phyloP scores from a whole-genome alignment of 2,888 invertebrate genomes.

The Priapulus caudatus region DNA sequence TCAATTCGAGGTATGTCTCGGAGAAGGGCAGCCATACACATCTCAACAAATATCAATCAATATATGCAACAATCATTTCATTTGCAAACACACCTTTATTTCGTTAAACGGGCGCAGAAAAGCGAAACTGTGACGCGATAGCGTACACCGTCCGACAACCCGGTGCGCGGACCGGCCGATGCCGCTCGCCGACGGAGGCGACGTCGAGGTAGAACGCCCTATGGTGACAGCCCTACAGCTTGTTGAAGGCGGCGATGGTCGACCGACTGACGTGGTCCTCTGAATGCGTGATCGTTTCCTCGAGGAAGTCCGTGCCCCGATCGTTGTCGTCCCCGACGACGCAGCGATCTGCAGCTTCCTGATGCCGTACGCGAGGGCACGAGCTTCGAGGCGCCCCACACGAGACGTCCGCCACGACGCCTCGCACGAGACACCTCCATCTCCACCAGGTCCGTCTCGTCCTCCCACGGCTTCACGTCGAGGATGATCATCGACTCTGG shows the following conservation, averaged over 20 bases:
- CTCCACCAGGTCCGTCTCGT: slow-evolving; percentile 82
- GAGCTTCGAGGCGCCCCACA: slow-evolving; percentile 91
- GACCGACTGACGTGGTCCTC: slow-evolving; percentile 87
- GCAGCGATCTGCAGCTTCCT: slow-evolving; percentile 85
- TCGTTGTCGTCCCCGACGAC: slow-evolving; percentile 93
- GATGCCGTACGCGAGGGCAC: slow-evolving; percentile 93
- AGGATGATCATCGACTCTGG: slow-evolving; percentile 89
- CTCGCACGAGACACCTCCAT: slow-evolving; percentile 70
- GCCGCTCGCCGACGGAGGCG: no score
- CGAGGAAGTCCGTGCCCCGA: slow-evolving; percentile 43
- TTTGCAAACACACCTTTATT: no score
- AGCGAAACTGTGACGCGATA: no score
- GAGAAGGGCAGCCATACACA: no score
- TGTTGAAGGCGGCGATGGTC: slow-evolving; percentile 94
- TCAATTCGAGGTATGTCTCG: no score
- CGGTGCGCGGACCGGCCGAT: no score
- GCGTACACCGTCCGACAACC: no score
- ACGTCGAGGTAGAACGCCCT: no score
- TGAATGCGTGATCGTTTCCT: slow-evolving; percentile 75
- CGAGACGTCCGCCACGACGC: slow-evolving; percentile 76
- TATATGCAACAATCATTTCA: no score
- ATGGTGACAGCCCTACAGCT: no score
- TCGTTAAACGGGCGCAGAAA: no score
- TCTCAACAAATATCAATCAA: no score
- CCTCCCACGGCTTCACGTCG: slow-evolving; percentile 97